These are phyloP conservation scores for Gastrophryne carolinensis DNA, from an alignment of 2,797 vertebrate genomes.

Conservation along the genomic window DNA sequence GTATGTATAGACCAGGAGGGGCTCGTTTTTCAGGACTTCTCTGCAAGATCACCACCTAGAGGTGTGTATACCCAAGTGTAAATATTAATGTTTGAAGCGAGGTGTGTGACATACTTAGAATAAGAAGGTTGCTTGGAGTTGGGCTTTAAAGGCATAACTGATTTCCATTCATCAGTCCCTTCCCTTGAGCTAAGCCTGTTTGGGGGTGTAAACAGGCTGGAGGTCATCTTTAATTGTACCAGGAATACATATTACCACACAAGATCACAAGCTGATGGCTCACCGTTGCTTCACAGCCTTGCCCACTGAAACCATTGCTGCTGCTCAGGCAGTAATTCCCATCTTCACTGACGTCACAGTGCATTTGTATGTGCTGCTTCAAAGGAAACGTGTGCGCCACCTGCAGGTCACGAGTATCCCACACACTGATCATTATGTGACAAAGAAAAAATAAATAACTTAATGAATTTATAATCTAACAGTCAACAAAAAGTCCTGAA, in stretches of 20 bases:
- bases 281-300: slow-evolving; percentile 92
- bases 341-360: slow-evolving; percentile 85
- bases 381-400: slow-evolving; percentile 84
- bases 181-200: too few relatives aligned
- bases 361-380: slow-evolving; percentile 91
- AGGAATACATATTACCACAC: neutral
- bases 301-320: slow-evolving; percentile 85
- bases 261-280: slow-evolving; percentile 54
- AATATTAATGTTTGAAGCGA: too few relatives aligned
- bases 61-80: too few relatives aligned
- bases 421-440: slow-evolving; percentile 80
- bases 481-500: neutral
- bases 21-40: too few relatives aligned
- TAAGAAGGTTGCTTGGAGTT: too few relatives aligned
- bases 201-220: too few relatives aligned
- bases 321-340: slow-evolving; percentile 82
- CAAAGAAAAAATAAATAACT: neutral
- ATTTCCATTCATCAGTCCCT: too few relatives aligned
- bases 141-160: too few relatives aligned
- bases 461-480: neutral
- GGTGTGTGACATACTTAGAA: too few relatives aligned
- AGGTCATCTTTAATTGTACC: too few relatives aligned
- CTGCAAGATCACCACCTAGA: too few relatives aligned
- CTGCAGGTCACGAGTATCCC: slow-evolving; percentile 88
- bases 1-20: too few relatives aligned